These are phyloP conservation scores for Peromyscus nudipes DNA, from an alignment of 2,797 vertebrate genomes.

Conservation along the genomic window DNA sequence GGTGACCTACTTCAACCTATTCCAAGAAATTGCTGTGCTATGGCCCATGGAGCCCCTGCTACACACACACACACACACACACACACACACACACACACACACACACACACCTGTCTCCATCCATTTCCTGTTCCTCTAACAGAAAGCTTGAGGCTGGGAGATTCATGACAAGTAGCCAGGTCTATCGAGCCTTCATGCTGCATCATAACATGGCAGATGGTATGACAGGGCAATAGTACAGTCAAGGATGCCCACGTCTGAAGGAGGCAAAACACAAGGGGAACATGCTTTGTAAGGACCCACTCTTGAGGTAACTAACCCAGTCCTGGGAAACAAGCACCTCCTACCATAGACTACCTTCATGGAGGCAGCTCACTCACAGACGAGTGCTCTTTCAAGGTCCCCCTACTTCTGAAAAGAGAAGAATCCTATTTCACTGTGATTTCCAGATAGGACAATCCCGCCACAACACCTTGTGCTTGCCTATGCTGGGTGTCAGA, in stretches of 20 bases:
- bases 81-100: neutral
- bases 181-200: neutral
- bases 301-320: neutral
- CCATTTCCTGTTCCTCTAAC: neutral
- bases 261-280: neutral
- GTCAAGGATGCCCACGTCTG: rapidly evolving
- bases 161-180: neutral
- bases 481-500: neutral
- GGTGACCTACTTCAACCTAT: neutral
- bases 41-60: neutral
- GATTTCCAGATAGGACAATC: neutral
- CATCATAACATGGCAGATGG: no score
- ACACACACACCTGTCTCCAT: neutral
- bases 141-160: neutral
- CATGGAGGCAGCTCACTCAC: neutral
- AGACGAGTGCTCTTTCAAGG: no score
- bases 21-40: neutral
- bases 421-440: neutral
- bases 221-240: no score
- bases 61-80: neutral
- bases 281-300: no score
- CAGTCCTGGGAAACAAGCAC: neutral
- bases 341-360: no score
- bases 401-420: neutral
- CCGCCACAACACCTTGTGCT: neutral